Evolutionary conservation across 2,113 vertebrate species (phyloP).

Genomic region (Apodemus sylvaticus): DNA sequence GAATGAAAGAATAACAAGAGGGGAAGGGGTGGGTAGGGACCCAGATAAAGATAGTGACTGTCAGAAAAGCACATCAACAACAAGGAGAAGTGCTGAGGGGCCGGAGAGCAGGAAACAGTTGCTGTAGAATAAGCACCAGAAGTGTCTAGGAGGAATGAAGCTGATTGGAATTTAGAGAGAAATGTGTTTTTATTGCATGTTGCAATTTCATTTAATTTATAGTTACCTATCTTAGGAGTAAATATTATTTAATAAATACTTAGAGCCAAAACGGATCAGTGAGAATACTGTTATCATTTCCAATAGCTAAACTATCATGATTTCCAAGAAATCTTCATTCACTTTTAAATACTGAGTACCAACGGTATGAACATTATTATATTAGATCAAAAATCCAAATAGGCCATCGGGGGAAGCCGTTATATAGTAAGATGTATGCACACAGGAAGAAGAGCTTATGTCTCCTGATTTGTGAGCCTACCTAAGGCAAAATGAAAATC

Average conservation of each 20-base stretch:
- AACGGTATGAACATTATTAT: neutral
- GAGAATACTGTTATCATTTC: constrained; percentile 59
- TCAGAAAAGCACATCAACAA: constrained; percentile 64
- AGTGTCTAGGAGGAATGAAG: constrained; percentile 72
- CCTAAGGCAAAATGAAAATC: constrained; percentile 46
- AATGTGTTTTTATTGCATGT: constrained; percentile 63
- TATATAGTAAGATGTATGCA: constrained; percentile 35
- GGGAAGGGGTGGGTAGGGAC: constrained; percentile 72
- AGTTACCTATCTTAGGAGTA: constrained; percentile 65
- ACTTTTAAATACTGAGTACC: constrained; percentile 35
- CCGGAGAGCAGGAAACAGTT: constrained; percentile 57
- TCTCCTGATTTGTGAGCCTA: constrained; percentile 11
- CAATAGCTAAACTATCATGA: constrained; percentile 53
- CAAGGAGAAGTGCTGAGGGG: constrained; percentile 61
- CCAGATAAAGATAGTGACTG: constrained; percentile 77
- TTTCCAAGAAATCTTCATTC: constrained; percentile 61
- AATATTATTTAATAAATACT: constrained; percentile 72
- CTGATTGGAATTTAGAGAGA: constrained; percentile 69
- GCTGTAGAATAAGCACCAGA: constrained; percentile 64
- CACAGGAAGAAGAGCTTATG: neutral
- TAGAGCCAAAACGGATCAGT: constrained; percentile 59
- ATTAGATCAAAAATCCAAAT: constrained; percentile 59
- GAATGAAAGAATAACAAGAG: constrained; percentile 80
- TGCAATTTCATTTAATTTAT: constrained; percentile 57
- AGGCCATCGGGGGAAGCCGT: constrained; percentile 46